These are phyloP conservation scores for Tenthredo distinguenda DNA, from an alignment of 2,888 invertebrate species.

Conservation along the genomic window DNA sequence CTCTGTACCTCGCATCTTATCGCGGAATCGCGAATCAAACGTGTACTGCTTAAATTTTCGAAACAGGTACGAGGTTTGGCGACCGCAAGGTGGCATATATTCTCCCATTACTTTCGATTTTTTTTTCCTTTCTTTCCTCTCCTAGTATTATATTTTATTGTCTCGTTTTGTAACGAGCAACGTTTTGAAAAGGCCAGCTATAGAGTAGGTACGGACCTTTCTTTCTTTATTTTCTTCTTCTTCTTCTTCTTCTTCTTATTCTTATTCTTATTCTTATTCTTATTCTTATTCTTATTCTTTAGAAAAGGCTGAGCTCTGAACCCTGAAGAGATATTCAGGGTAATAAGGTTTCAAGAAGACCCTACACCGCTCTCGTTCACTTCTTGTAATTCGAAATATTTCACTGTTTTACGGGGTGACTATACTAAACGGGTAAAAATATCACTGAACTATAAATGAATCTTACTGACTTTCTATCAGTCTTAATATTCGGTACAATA, in stretches of 20 bases:
- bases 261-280: background rate
- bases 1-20: background rate
- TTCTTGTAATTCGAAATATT: background rate
- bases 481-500: no score
- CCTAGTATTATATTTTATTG: no score
- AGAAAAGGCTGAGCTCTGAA: background rate
- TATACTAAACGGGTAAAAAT: background rate
- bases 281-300: background rate
- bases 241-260: background rate
- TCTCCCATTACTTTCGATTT: background rate
- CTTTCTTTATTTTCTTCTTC: background rate
- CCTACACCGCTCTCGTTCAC: background rate
- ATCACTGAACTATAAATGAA: background rate
- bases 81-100: background rate
- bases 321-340: conserved; percentile 10
- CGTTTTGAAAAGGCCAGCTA: background rate
- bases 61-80: background rate
- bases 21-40: background rate
- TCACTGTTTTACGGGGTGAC: background rate
- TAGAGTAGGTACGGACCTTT: background rate
- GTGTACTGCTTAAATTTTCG: conserved; percentile 12
- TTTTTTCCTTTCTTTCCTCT: background rate
- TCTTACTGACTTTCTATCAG: background rate
- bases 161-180: background rate
- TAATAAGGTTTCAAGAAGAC: conserved; percentile 13